Evolutionary conservation across 2,113 vertebrate species (phyloP).

Genomic region (Sander vitreus): DNA sequence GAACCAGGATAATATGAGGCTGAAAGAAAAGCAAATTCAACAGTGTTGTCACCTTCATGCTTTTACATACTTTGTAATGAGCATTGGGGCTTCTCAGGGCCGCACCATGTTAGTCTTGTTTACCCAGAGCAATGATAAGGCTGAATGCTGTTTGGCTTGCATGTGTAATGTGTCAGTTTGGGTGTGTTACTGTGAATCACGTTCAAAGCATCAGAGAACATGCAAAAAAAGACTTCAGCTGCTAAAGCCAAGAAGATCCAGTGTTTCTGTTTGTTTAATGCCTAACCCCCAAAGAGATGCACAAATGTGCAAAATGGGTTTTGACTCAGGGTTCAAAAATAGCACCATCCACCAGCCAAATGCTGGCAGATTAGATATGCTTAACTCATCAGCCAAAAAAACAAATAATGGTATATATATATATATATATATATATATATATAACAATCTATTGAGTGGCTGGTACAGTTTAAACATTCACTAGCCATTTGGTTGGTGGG

Average conservation of each 20-base stretch:
- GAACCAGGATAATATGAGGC: not conserved
- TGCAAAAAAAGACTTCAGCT: slow-evolving; percentile 4
- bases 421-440: too few relatives aligned
- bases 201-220: not conserved
- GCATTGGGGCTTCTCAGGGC: too few relatives aligned
- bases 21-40: not conserved
- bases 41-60: not conserved
- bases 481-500: too few relatives aligned
- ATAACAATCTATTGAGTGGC: too few relatives aligned
- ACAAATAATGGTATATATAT: too few relatives aligned
- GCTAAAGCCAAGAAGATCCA: not conserved
- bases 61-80: too few relatives aligned
- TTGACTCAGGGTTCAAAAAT: not conserved
- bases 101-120: too few relatives aligned
- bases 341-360: too few relatives aligned
- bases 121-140: not conserved
- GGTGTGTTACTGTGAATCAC: not conserved
- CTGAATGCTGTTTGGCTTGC: not conserved
- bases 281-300: not conserved
- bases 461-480: too few relatives aligned
- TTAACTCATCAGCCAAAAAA: too few relatives aligned
- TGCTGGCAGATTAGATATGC: too few relatives aligned
- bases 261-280: not conserved
- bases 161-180: not conserved
- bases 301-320: slow-evolving; percentile 2